Base-by-base conservation (phyloP, 2,113 vertebrate genomes). In the Glareola pratincola region DNA sequence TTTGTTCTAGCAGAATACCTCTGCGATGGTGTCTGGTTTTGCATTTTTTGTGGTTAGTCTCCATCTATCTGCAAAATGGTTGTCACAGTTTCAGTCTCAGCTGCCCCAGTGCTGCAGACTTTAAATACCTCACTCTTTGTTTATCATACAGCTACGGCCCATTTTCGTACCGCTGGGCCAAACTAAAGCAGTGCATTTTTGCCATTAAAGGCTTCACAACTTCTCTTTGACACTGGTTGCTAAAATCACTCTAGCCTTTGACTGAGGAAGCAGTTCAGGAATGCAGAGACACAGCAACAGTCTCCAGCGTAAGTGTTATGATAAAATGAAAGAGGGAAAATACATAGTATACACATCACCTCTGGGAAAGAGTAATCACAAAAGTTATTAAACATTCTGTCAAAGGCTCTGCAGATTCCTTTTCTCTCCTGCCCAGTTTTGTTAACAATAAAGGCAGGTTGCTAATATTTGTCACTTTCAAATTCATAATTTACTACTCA, bases 401-500 rank as follows among this genome's bases (percentile, higher is more conserved):
- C 98, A 98, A 95, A 96, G 96, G 96, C 96, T 96, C 91, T 85
- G 97, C 96, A 95, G 94, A 94, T 63, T 81, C 87, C 84, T 91
- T 93, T 95, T 95, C 95, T 96, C 96, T 93, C 96, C 94, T 94
- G 93, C 91, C 90, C 57, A 94, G 88, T 96, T 87, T 95, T 96
- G 96, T 93, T 96, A 97, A 96, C 97, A 97, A 97, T 98, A 98
- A 98, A 98, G 95, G 94, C 94, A 68, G 94, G 87, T 88, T 97
- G 95, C 97, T 97, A 94, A 97, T 98, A 98, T 97, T 98, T 98
- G 97, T 96, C 96, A 94, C 93, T 98, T 94, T 96, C 72, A 71
- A 94, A 98, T 98, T 98, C 98, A 98, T 98, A 98, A 98, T 98
- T 98, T 98, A 97, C 98, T 97, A 95, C 90, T 97, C 96, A 94